Percentiles rank a stretch among this genome's conserved stretches.
Conservation (phyloP, 2,113 vertebrate genomes). For the Petromus typicus region DNA sequence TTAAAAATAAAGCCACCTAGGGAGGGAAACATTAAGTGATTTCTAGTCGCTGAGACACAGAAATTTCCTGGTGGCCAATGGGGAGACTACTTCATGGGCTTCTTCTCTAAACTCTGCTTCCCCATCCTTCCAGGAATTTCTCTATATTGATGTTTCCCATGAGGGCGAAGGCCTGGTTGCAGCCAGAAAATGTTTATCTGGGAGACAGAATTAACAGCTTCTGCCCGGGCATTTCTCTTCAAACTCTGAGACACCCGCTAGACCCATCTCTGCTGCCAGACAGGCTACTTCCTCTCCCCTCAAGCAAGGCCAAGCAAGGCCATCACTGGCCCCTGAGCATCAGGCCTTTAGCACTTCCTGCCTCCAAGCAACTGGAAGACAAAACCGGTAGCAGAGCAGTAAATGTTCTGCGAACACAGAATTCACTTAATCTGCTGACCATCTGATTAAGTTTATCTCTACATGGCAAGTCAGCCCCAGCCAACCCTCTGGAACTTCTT, state of each 20-base stretch:
- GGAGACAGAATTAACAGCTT: neutral
- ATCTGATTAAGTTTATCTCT: constrained; percentile 23
- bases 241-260: neutral
- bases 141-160: neutral
- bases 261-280: neutral
- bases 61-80: neutral
- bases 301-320: neutral
- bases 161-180: neutral
- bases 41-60: neutral
- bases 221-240: neutral
- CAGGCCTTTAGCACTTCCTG: neutral
- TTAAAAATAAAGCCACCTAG: constrained; percentile 23
- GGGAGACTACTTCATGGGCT: neutral
- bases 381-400: neutral
- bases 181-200: constrained; percentile 7
- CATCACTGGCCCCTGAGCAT: neutral
- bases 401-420: neutral
- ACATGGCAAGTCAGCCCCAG: neutral
- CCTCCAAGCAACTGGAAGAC: neutral
- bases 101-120: constrained; percentile 22
- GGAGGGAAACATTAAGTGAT: neutral
- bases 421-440: constrained; percentile 47
- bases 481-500: constrained; percentile 47
- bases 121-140: constrained; percentile 23
- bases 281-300: neutral